Conservation (phyloP, 2,797 vertebrate species). For the Siniperca obscura region DNA sequence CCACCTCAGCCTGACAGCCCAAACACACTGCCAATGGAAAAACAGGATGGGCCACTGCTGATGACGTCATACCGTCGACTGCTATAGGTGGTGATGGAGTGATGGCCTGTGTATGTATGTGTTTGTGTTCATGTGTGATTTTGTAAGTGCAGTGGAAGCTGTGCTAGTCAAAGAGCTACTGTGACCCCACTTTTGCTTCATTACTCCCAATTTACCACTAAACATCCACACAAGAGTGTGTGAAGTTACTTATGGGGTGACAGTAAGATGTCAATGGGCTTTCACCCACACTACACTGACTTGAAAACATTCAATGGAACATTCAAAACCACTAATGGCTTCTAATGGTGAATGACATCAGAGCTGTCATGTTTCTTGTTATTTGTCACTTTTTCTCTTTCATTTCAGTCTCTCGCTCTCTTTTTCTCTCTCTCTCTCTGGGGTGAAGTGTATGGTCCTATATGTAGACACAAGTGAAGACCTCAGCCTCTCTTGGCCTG, state of each 20-base stretch:
- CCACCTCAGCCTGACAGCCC: conserved; percentile 55
- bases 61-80: conserved; percentile 55
- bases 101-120: conserved; percentile 33
- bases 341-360: conserved; percentile 76
- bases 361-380: conserved; percentile 67
- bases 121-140: conserved; percentile 8
- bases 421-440: conserved; percentile 29
- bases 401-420: conserved; percentile 29
- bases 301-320: conserved; percentile 69
- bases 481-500: conserved; percentile 21
- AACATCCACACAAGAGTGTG: conserved; percentile 66
- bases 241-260: conserved; percentile 76
- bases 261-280: conserved; percentile 72
- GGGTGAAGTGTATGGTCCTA: conserved; percentile 20
- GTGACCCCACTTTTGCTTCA: conserved; percentile 59
- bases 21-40: conserved; percentile 60
- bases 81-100: conserved; percentile 47
- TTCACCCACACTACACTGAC: conserved; percentile 53
- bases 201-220: conserved; percentile 64
- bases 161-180: conserved; percentile 58
- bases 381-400: conserved; percentile 64
- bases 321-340: conserved; percentile 73
- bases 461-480: conserved; percentile 20
- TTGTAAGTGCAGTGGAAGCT: conserved; percentile 19
- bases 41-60: conserved; percentile 57